phyloP scores from a whole-genome alignment of 2,113 vertebrate species.

The Ailuropoda melanoleuca region DNA sequence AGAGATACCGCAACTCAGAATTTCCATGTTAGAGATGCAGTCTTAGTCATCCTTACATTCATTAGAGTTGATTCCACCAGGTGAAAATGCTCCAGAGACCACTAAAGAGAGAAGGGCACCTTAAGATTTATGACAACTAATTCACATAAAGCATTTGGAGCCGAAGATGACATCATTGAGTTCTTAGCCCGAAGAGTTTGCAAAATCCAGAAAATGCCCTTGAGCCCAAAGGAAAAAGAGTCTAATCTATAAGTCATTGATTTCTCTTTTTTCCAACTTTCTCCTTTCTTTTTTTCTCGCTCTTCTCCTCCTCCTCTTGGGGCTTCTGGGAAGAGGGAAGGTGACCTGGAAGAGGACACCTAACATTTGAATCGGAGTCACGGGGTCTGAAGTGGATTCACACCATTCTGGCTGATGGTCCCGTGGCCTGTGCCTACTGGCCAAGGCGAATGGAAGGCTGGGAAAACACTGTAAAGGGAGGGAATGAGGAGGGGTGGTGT shows the following conservation, averaged over 20 bases:
- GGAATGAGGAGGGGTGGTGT: background rate
- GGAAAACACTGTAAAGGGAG: background rate
- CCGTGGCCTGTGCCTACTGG: background rate
- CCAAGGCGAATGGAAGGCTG: background rate
- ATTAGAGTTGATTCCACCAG: background rate
- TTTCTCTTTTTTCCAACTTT: background rate
- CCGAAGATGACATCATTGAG: slow-evolving; percentile 40
- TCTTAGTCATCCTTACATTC: background rate
- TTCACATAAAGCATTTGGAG: background rate
- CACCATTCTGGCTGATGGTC: background rate
- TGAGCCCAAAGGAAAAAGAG: background rate
- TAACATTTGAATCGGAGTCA: background rate
- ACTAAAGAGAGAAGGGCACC: background rate
- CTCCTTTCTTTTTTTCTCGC: background rate
- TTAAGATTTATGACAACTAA: background rate
- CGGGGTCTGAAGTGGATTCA: background rate
- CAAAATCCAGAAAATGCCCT: background rate
- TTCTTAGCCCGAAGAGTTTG: background rate
- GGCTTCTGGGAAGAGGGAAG: background rate
- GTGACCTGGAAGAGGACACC: background rate
- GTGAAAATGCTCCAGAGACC: background rate
- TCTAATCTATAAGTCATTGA: background rate
- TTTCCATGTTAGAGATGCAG: background rate
- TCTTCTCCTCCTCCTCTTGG: background rate
- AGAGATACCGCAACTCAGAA: background rate